Evolutionary conservation across 2,113 vertebrate genomes (phyloP), one percentile per base, ranked within the genome.

Genomic region (Hippocampus zosterae): DNA sequence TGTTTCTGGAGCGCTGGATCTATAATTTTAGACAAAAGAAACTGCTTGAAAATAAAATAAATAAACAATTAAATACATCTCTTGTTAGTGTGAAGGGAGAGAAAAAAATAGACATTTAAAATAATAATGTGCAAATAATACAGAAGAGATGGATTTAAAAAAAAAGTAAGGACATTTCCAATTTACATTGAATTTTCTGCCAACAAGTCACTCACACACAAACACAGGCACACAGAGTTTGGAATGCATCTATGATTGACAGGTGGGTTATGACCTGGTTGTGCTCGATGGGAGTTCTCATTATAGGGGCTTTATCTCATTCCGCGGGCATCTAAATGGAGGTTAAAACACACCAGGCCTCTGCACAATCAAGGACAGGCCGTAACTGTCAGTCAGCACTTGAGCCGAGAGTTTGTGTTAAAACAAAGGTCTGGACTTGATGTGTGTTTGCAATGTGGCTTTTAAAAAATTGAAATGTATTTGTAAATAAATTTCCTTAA

Each of bases 1-100:
- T 99, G 90, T 99, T 99, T 88, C 96, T 94, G 79, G 97, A 98
- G 84, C 91, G 95, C 83, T 98, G 96, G 10, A 99, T 92, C 97
- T 99, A 66, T 9, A 75, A 73, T 40, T 77, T 21, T 16, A 1
- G 44, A 8, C 16, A 7, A 21, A 46, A 40, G 9, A 68, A 13
- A 42, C 53, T 13, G 6, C 29, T 61, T 60, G 25, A 37, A 19
- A 33, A 29, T 46, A 21, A 59, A 5, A 40, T 64, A 37, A 37
- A 37, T 37, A 37, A 37, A 37, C 21, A 59, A 5, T 40, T 64
- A 6, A 6, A 37, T 37, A 6, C 5, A 37, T 62, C 10, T 21
- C 8, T 8, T 19, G 10, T 37, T 13, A 15, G 15, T 42, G 10
- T 23, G 52, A 42, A 16, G 64, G 11, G 11, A 56, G 65, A 23